Evolutionary conservation across 2,888 invertebrate species (phyloP), one percentile per base, ranked within the genome.

Genomic region (Zygaena filipendulae): DNA sequence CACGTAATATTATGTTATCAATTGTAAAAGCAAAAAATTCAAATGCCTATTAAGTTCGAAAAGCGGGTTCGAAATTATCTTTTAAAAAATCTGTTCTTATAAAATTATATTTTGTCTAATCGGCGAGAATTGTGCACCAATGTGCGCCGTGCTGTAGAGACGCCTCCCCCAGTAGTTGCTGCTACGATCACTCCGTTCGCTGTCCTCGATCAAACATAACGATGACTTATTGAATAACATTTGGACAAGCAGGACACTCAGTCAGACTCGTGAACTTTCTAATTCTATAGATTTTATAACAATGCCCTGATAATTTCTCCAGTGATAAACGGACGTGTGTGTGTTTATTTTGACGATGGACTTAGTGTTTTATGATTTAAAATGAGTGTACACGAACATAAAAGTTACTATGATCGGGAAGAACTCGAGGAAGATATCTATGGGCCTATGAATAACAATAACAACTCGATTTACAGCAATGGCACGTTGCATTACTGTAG

Each of bases 401-500:
- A 57, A 46, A 63, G 46, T 36, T 54, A 60, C 42, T 63, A 64
- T 29, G 72, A 69, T 18, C 61, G 52, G 38, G 68, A 72, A 21
- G 67, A 68, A 16, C 41, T 45, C 13, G 64, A 69, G 34, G 74
- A 71, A 33, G 53, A 58, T 6, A 46, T 70, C 23, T 77, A 79
- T 40, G 58, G 57, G 4, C 59, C 68, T 8, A n/a, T n/a, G n/a
- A n/a, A n/a, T n/a, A 68, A 71, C 39, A 77, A 77, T 37, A 72
- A 79, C 40, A 72, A 74, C 42, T 80, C 80, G 9, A 58, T 80
- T 37, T 81, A 80, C 50, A 83, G 82, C 59, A 83, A 82, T 67
- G 83, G 83, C 48, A 83, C 82, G 23, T 60, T 74, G 49, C 79
- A 82, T 60, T 84, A 84, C 64, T 83, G 82, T 60, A 81, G 81